Base-by-base conservation (phyloP, 2,797 vertebrate species). In the Glyptemys insculpta region DNA sequence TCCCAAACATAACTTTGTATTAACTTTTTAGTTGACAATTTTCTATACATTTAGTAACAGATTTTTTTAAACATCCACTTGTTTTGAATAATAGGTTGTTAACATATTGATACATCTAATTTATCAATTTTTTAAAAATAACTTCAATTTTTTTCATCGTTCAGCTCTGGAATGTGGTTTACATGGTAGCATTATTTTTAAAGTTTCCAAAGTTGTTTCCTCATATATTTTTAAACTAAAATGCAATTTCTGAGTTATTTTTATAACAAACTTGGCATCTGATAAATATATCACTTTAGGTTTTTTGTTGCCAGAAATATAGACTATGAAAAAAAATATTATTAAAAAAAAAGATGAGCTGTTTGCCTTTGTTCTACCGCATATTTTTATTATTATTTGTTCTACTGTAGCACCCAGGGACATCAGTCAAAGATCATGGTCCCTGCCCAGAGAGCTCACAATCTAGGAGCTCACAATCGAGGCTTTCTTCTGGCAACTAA, bases 191-290 rank as follows among this genome's bases (percentile, higher is more conserved):
- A 59, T 56, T 94, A 65, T 79, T 91, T 89, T 62, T 2, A 82
- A 95, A 72, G 27, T 72, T 87, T 74, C 1, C 47, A 93, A 25
- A 91, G 19, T 31, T 79, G 50, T 92, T 87, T 88, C 5, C 50
- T 89, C 16, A 78, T 85, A 19, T 27, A 83, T 37, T 81, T 54
- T 50, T 74, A 41, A 72, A 44, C 5, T 25, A 74, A 74, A 44
- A 37, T 74, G 21, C 25, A 15, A 79, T 89, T 84, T 72, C 72
- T 21, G 3, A 44, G 8, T 44, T 91, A 1, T 68, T 92, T 81
- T 29, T 57, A 85, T 34, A 29, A 53, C 15, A 81, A 34, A 89
- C 19, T 41, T 82, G 41, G 6, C 82, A 94, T 79, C 41, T 82
- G 15, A 11, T 78, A 65, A 27, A 41, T 54, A 14, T 83, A 79